Evolutionary conservation across 2,113 vertebrate genomes (phyloP).

Genomic region (Actenoides hombroni): DNA sequence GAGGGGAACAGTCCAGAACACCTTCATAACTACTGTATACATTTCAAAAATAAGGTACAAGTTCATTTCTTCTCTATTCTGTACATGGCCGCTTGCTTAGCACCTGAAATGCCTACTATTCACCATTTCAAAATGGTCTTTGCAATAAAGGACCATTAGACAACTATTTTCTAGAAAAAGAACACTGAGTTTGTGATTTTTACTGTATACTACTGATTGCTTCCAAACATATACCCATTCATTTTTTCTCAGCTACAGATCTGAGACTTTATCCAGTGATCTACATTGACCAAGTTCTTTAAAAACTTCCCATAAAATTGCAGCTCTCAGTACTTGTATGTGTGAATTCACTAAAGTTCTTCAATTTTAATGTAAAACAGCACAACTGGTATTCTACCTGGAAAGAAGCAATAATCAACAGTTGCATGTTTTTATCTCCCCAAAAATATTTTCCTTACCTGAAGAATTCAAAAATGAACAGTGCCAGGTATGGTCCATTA

Average conservation of each 20-base stretch:
- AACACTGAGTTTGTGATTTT: neutral
- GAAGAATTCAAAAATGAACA: neutral
- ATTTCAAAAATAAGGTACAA: neutral
- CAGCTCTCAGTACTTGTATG: neutral
- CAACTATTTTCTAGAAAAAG: neutral
- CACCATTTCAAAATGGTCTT: neutral
- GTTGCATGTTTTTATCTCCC: neutral
- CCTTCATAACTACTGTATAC: constrained; percentile 29
- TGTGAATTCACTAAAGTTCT: neutral
- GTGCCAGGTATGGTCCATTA: neutral
- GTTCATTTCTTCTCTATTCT: neutral
- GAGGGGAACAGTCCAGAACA: constrained; percentile 35
- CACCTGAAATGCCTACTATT: neutral
- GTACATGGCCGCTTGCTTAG: neutral
- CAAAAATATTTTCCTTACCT: neutral
- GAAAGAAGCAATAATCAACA: neutral
- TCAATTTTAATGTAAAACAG: neutral
- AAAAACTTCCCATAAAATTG: neutral
- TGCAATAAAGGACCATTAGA: neutral
- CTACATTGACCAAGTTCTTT: neutral
- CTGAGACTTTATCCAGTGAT: neutral
- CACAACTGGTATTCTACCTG: neutral
- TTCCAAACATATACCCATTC: neutral
- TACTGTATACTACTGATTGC: neutral
- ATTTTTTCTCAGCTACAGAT: neutral